Conservation (phyloP, 2,888 invertebrate species). For the Himalopsyche japonica region DNA sequence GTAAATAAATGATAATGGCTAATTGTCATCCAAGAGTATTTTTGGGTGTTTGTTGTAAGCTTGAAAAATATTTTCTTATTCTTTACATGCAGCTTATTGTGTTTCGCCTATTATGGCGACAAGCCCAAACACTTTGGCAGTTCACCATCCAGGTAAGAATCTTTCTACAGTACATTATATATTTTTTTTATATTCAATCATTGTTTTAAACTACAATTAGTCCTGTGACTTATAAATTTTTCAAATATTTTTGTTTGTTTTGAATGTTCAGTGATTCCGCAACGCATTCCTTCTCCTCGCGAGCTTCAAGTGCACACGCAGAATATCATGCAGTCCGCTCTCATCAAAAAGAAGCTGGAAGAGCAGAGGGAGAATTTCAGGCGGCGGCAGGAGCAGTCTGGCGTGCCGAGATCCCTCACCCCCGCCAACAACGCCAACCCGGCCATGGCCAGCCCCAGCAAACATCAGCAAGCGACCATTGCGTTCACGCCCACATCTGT, state of each 20-base stretch:
- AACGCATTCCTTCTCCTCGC: constrained; percentile 79
- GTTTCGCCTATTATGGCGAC: constrained; percentile 70
- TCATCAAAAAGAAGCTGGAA: constrained; percentile 87
- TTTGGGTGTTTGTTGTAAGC: too few relatives aligned
- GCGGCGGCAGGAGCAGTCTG: constrained; percentile 70
- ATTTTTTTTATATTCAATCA: neutral
- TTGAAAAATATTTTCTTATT: constrained; percentile 38
- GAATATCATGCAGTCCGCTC: constrained; percentile 81
- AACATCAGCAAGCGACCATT: constrained; percentile 61
- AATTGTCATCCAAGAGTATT: too few relatives aligned
- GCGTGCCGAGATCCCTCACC: neutral
- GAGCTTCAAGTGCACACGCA: constrained; percentile 85
- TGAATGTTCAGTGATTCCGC: constrained; percentile 62
- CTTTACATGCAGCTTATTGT: constrained; percentile 71
- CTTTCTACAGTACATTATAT: neutral
- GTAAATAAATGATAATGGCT: too few relatives aligned
- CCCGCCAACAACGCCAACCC: constrained; percentile 41
- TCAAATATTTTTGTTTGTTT: neutral
- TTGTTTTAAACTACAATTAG: too few relatives aligned
- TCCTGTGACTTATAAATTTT: too few relatives aligned
- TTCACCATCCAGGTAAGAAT: constrained; percentile 66
- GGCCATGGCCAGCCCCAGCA: constrained; percentile 43
- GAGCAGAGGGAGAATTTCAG: constrained; percentile 85
- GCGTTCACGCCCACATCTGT: constrained; percentile 93
- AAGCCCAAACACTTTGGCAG: constrained; percentile 68